Conservation (phyloP, 2,888 invertebrate species). For the Tipula confusa region DNA sequence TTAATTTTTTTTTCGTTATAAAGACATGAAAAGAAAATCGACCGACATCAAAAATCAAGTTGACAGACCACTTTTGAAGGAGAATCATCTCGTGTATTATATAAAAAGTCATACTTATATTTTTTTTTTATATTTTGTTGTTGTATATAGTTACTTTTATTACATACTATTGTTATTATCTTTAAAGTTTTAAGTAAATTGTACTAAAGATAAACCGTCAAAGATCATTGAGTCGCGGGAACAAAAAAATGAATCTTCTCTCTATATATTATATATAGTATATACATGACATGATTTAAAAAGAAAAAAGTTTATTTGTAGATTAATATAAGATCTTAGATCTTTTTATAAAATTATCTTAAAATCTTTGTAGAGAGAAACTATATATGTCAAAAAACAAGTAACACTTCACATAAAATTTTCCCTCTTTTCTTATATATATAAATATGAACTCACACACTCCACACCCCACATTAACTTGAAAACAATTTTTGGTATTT, state of each 20-base stretch:
- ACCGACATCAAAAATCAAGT: conserved; percentile 25
- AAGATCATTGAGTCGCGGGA: not conserved
- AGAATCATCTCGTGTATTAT: not conserved
- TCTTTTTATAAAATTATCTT: not conserved
- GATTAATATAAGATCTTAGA: not conserved
- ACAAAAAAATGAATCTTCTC: not conserved
- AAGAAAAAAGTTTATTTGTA: not conserved
- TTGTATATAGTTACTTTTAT: not conserved
- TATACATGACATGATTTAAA: not conserved
- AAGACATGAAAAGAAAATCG: not conserved
- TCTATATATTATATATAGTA: no score
- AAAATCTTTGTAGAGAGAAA: not conserved
- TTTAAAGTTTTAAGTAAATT: not conserved
- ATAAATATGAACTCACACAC: not conserved
- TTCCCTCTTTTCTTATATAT: not conserved
- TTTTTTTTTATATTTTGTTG: not conserved
- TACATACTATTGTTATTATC: not conserved
- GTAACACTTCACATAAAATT: not conserved
- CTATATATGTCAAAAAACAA: not conserved
- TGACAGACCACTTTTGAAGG: not conserved
- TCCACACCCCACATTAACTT: not conserved
- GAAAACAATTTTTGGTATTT: not conserved
- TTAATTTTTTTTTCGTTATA: no score
- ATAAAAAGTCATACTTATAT: not conserved
- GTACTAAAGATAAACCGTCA: not conserved